These are phyloP conservation scores for Macaria notata DNA, from an alignment of 2,888 invertebrate species.

Conservation along the genomic window DNA sequence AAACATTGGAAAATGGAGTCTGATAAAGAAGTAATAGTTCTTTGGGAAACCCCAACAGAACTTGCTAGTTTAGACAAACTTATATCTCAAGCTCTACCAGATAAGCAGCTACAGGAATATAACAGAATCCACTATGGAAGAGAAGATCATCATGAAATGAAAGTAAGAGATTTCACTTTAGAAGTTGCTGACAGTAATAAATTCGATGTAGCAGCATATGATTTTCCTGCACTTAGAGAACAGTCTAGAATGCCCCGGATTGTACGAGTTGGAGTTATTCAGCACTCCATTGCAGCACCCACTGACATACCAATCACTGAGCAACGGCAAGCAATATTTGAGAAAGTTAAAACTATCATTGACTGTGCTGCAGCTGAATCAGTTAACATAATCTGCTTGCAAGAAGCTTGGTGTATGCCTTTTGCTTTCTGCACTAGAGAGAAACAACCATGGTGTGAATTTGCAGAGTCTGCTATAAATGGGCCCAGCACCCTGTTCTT, in stretches of 20 bases:
- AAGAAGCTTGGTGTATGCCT: slow-evolving; percentile 99
- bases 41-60: slow-evolving; percentile 38
- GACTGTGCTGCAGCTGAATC: slow-evolving; percentile 88
- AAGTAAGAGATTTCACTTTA: slow-evolving; percentile 72
- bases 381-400: slow-evolving; percentile 96
- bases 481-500: slow-evolving; percentile 94
- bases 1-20: slow-evolving; percentile 1
- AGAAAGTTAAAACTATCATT: slow-evolving; percentile 88
- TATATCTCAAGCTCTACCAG: slow-evolving; percentile 47
- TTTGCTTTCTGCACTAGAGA: slow-evolving; percentile 99
- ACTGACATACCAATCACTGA: slow-evolving; percentile 88
- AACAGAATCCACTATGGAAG: slow-evolving; percentile 91
- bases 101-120: slow-evolving; percentile 83
- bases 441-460: slow-evolving; percentile 98
- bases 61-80: slow-evolving; percentile 61
- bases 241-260: slow-evolving; percentile 86
- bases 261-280: slow-evolving; percentile 93
- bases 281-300: slow-evolving; percentile 90
- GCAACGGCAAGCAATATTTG: slow-evolving; percentile 90
- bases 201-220: slow-evolving; percentile 90
- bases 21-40: not conserved
- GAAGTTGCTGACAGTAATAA: slow-evolving; percentile 75
- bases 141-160: slow-evolving; percentile 76
- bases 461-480: slow-evolving; percentile 93
- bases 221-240: slow-evolving; percentile 86